Evolutionary conservation across 2,888 invertebrate species (phyloP), one percentile per base, ranked within the genome.

Genomic region (Tiliacea citrago): DNA sequence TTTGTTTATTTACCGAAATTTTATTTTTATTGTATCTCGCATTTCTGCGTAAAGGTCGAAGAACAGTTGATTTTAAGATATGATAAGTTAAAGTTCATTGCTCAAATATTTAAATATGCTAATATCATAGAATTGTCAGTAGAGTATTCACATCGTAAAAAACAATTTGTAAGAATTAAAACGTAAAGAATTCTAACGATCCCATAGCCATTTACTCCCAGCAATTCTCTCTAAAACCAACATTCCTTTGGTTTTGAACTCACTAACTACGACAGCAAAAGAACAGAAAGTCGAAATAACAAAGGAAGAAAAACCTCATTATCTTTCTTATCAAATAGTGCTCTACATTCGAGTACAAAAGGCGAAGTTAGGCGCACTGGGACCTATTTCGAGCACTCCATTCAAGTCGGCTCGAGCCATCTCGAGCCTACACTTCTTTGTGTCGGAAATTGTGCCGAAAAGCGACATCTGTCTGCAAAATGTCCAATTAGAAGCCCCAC

Each of bases 271-370:
- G 42, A 58, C 65, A 55, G 60, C 8, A 58, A 77, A 75, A 81
- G 57, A 62, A 73, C 58, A 77, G 49, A 77, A 62, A 75, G 12
- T 53, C 29, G 47, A 42, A 71, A 68, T 68, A 72, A 45, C 74
- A 79, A 85, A 76, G 42, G 58, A 35, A 72, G 65, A 76, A 79
- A 85, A 86, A 75, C 71, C 86, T 86, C 86, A 85, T 86, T 78
- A 85, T 70, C 53, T 82, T 68, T 57, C 66, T 87, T 82, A 87
- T 82, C 77, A 81, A 83, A 85, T 79, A 87, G 86, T 85, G 85
- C 62, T 78, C 84, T 61, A 82, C 72, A 70, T 82, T 76, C 65
- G 62, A 80, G 72, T 70, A 85, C 73, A 87, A 85, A 86, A 83
- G 81, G 70, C 75, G 42, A 63, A 80, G 66, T 75, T 70, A 62